phyloP scores from a whole-genome alignment of 2,888 invertebrate genomes.

The Sesia apiformis region DNA sequence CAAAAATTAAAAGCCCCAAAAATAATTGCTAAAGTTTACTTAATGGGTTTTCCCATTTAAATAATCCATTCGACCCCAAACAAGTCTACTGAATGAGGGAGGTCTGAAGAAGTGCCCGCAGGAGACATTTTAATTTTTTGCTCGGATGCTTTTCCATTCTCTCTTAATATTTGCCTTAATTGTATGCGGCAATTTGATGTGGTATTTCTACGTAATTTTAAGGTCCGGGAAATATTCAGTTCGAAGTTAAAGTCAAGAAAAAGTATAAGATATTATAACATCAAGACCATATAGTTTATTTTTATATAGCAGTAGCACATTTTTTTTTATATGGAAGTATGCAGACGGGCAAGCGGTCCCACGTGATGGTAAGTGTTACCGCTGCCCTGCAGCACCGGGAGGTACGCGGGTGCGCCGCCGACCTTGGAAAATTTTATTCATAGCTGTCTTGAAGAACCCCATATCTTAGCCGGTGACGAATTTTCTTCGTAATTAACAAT shows the following conservation, averaged over 20 bases:
- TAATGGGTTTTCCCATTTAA: not conserved
- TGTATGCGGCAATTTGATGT: not conserved
- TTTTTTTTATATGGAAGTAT: too few species aligned
- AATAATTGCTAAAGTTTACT: not conserved
- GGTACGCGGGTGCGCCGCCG: too few species aligned
- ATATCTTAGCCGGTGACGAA: too few species aligned
- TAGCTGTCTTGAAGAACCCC: not conserved
- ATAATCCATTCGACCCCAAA: not conserved
- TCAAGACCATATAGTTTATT: too few species aligned
- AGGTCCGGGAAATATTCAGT: too few species aligned
- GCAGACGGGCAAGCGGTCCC: too few species aligned
- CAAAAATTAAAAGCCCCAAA: not conserved
- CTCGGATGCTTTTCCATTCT: not conserved
- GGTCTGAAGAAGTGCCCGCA: not conserved
- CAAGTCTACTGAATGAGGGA: not conserved
- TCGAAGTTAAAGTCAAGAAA: too few species aligned
- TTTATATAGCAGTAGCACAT: too few species aligned
- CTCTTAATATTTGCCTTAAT: slow-evolving; percentile 3
- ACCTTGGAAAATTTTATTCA: too few species aligned
- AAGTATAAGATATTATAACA: too few species aligned
- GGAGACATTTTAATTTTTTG: slow-evolving; percentile 1
- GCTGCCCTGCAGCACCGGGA: not conserved
- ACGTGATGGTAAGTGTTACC: too few species aligned
- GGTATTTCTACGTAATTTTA: not conserved
- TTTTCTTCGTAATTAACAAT: too few species aligned